Conservation (phyloP, 2,797 vertebrate genomes). For the Betta splendens region DNA sequence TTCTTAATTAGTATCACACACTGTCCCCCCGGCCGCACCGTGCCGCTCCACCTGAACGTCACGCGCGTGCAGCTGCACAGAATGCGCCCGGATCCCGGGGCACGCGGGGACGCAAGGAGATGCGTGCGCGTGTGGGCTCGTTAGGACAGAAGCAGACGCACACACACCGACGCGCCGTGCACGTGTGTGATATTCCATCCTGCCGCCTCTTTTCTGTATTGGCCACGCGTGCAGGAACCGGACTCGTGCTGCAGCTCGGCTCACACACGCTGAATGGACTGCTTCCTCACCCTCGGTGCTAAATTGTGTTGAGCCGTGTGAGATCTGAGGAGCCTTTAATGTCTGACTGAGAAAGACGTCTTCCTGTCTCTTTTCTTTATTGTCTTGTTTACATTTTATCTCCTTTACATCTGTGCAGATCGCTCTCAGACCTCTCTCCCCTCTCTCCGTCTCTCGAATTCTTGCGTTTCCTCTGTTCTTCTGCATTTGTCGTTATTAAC, state of each 20-base stretch:
- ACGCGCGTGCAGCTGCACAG: conserved; percentile 47
- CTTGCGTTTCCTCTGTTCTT: conserved; percentile 46
- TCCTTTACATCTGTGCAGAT: conserved; percentile 27
- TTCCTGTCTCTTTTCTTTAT: conserved; percentile 54
- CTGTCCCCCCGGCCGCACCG: conserved; percentile 76
- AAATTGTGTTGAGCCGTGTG: conserved; percentile 69
- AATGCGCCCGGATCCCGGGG: conserved; percentile 40
- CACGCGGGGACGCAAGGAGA: conserved; percentile 45
- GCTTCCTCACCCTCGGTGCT: conserved; percentile 62
- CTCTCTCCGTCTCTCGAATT: conserved; percentile 35
- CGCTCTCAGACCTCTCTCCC: not conserved
- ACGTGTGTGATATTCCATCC: too few species aligned
- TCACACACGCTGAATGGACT: conserved; percentile 73
- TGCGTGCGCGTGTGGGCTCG: conserved; percentile 41
- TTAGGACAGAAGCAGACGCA: conserved; percentile 34
- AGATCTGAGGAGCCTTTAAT: conserved; percentile 75
- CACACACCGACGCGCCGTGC: not conserved
- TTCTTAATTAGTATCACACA: conserved; percentile 89
- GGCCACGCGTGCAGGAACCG: conserved; percentile 24
- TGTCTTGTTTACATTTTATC: conserved; percentile 54
- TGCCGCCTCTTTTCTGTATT: conserved; percentile 22
- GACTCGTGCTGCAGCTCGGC: conserved; percentile 37
- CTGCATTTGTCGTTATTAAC: conserved; percentile 70
- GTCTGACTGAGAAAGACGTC: conserved; percentile 72
- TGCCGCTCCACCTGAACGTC: conserved; percentile 84